Base-by-base conservation (phyloP, 2,797 vertebrate genomes). In the Oreonectes daqikongensis region DNA sequence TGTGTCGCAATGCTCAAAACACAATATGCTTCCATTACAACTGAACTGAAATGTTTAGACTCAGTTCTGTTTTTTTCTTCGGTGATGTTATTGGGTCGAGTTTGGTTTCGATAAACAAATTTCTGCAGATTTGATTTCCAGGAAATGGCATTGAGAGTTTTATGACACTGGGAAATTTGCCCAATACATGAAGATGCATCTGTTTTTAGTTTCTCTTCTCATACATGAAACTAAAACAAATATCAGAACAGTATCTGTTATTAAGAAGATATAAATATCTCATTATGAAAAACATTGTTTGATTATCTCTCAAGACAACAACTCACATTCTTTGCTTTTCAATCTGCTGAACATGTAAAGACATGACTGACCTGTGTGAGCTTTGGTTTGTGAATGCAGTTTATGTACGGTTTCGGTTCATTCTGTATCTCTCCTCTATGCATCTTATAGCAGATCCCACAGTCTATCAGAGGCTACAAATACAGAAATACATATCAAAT, bases 361-460 rank as follows among this genome's bases (percentile, higher is more conserved):
- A 20, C 42, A 48, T 40, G 72, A 74, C 40, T 59, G 65, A 76
- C 75, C 75, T 77, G 44, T 28, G 75, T 69, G 44, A 77, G 57
- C 53, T 77, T 28, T 3, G 75, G 55, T 52, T 28, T 77, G 55
- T 69, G 1, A 30, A 77, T 0, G 10, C 93, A 94, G 89, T 93
- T 85, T 1, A 93, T 12, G 4, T 91, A 93, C 0, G 92, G 92
- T 42, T 80, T 86, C 3, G 92, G 92, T 0, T 88, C 61, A 10
- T 24, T 68, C 44, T 92, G 88, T 5, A 93, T 89, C 5, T 53
- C 69, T 38, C 82, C 92, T 1, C 0, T 0, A n/a, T 77, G 84
- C 0, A 83, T 90, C 84, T 90, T 93, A 87, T 92, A 94, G 72
- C 93, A 94, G 73, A 88, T 64, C 1, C 79, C 83, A 9, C 93